Conservation (phyloP, 2,888 invertebrate genomes). For the Tortrix viridana region DNA sequence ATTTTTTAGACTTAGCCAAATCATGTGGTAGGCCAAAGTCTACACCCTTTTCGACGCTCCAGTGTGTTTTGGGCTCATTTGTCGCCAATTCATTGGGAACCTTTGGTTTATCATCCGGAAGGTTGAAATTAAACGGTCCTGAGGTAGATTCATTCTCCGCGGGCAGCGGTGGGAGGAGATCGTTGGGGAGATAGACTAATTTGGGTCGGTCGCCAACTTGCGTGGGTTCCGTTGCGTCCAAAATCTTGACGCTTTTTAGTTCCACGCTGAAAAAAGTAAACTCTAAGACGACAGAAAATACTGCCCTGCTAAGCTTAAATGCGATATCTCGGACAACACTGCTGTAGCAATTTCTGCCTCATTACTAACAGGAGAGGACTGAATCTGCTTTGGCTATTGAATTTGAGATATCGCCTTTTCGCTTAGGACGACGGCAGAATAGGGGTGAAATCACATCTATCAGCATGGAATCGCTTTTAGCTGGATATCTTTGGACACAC, state of each 20-base stretch:
- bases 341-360: too few species aligned
- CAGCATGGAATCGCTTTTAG: too few species aligned
- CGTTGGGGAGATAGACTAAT: constrained; percentile 33
- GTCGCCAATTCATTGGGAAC: neutral
- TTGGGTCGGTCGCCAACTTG: constrained; percentile 31
- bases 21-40: neutral
- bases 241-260: constrained; percentile 64
- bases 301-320: too few species aligned
- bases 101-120: neutral
- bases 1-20: constrained; percentile 48
- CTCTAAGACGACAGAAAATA: neutral
- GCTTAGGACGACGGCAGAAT: too few species aligned
- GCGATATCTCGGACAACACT: too few species aligned
- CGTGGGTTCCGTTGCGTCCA: constrained; percentile 41
- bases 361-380: too few species aligned
- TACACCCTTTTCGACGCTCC: neutral
- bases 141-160: too few species aligned
- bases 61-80: neutral
- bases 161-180: neutral
- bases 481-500: too few species aligned
- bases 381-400: too few species aligned
- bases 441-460: too few species aligned
- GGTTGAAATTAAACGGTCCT: too few species aligned
- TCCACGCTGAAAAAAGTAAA: constrained; percentile 65
- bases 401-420: too few species aligned